Evolutionary conservation across 1,140 invertebrate genomes (phyloP), one percentile per base, ranked within the genome.

Genomic region (Rhizoglyphus robini): DNA sequence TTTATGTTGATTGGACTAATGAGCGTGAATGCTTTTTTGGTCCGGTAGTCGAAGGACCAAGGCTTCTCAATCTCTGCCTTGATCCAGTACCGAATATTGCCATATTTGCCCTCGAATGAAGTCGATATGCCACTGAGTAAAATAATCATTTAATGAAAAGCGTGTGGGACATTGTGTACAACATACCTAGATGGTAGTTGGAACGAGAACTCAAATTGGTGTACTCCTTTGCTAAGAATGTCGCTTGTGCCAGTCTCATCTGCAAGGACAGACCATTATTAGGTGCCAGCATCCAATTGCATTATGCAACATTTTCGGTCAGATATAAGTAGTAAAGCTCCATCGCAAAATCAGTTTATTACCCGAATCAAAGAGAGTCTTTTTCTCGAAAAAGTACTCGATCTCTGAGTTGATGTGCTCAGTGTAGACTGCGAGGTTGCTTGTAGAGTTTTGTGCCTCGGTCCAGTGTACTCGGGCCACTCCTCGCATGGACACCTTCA

Each of bases 1-100:
- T 79, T 79, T 58, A 80, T 79, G 67, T 80, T 77, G 59, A 79
- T 77, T 4, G 77, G 77, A 70, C 74, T 76, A 57, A 79, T 79
- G 27, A 80, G 74, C 25, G 78, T 79, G 65, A 79, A 78, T 13
- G 77, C 75, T 71, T 78, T 79, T 69, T 79, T 80, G 20, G 76
- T 77, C 71, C 77, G 79, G 66, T 78, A 74, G 67, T 79, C 77
- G 66, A 78, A 79, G 20, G 74, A 76, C 79, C 79, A 82, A 4
- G 80, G 77, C 64, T 81, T 77, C 46, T 81, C 78, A 67, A 82
- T 75, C 48, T 80, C 75, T 8, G 76, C 81, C 68, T 81, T 82
- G 18, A 81, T 65, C 71, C 76, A 79, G 68, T 83, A 83, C 46
- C 79, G 72, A 29, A 83, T 75, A 66, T 74, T 74, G 13, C 81